Conservation (phyloP, 2,888 invertebrate species). For the Malacosoma neustria region DNA sequence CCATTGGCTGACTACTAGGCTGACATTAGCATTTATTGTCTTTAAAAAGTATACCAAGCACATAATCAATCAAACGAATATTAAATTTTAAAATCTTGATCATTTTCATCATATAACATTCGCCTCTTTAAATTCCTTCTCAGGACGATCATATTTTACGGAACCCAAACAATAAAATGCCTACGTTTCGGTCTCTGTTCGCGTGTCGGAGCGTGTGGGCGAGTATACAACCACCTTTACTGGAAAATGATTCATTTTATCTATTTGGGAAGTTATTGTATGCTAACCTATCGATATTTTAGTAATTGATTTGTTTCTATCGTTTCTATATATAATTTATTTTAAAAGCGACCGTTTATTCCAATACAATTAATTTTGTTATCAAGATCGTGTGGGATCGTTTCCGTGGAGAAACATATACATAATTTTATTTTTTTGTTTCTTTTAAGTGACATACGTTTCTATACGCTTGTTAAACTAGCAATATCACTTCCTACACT, state of each 20-base stretch:
- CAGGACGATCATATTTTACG: slow-evolving; percentile 4
- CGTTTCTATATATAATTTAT: slow-evolving; percentile 21
- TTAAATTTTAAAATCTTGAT: too few species aligned
- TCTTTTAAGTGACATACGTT: background rate
- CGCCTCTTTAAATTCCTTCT: too few species aligned
- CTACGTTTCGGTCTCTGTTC: slow-evolving; percentile 4
- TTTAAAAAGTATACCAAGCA: too few species aligned
- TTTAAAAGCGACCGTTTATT: background rate
- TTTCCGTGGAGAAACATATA: background rate
- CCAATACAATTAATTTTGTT: background rate
- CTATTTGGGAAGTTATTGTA: slow-evolving; percentile 28
- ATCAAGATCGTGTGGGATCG: background rate
- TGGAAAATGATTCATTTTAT: slow-evolving; percentile 30
- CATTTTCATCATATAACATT: too few species aligned
- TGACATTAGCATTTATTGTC: too few species aligned
- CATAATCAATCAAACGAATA: too few species aligned
- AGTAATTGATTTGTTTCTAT: slow-evolving; percentile 31
- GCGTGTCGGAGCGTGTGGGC: slow-evolving; percentile 24
- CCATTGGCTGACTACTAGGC: too few species aligned
- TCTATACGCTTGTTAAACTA: background rate
- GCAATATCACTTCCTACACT: background rate
- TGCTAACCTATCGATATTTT: slow-evolving; percentile 21
- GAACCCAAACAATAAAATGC: slow-evolving; percentile 9
- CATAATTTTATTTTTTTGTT: background rate
- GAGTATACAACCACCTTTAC: slow-evolving; percentile 29